Evolutionary conservation across 2,888 invertebrate species (phyloP).

Genomic region (Orchesellides sinensis): DNA sequence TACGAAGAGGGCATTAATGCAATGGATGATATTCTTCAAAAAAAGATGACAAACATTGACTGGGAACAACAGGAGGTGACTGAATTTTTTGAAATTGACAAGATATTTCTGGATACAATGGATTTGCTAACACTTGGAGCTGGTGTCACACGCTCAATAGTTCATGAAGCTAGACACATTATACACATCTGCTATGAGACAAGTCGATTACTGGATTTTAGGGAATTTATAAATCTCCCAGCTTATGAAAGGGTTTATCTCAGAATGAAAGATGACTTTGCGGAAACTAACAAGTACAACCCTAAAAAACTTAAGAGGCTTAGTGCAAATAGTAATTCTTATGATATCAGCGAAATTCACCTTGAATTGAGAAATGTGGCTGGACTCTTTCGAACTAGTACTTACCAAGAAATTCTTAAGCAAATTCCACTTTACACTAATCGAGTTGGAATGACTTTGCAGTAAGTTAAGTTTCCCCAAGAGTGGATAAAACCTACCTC

Average conservation of each 20-base stretch:
- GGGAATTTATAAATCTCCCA: slow-evolving; percentile 37
- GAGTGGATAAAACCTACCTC: neutral
- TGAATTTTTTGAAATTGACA: slow-evolving; percentile 55
- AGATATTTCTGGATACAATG: slow-evolving; percentile 52
- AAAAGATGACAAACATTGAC: slow-evolving; percentile 4
- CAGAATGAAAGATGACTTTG: slow-evolving; percentile 10
- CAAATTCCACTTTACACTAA: slow-evolving; percentile 43
- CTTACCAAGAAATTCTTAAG: slow-evolving; percentile 51
- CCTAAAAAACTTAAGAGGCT: neutral
- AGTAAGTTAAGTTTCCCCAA: slow-evolving; percentile 24
- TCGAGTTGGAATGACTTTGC: slow-evolving; percentile 42
- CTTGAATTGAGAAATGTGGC: slow-evolving; percentile 44
- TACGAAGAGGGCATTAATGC: slow-evolving; percentile 39
- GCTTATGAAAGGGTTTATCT: slow-evolving; percentile 27
- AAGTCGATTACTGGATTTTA: slow-evolving; percentile 45
- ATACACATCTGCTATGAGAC: slow-evolving; percentile 55
- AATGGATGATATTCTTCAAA: slow-evolving; percentile 23
- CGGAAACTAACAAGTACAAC: neutral
- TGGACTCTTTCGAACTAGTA: slow-evolving; percentile 44
- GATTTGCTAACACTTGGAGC: slow-evolving; percentile 50
- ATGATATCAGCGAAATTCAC: slow-evolving; percentile 41
- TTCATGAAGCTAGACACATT: slow-evolving; percentile 46
- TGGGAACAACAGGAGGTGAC: slow-evolving; percentile 29
- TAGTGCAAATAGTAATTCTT: neutral
- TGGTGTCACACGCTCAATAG: slow-evolving; percentile 33